These are phyloP conservation scores for Cephus sareptanus DNA, from an alignment of 2,888 invertebrate genomes.

Conservation along the genomic window DNA sequence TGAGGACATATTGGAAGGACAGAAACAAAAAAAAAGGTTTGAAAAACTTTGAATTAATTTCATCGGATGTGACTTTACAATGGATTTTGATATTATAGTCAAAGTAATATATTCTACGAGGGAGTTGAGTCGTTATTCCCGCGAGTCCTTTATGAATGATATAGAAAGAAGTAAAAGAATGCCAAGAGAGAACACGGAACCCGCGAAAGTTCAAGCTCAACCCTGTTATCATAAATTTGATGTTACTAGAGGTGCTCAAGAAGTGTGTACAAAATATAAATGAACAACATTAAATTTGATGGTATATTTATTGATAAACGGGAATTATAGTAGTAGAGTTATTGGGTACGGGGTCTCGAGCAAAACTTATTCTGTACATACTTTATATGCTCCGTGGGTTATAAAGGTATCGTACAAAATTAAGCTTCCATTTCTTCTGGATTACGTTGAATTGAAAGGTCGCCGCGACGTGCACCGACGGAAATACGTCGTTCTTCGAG, in stretches of 20 bases:
- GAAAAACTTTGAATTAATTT: neutral
- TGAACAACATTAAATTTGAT: conserved; percentile 40
- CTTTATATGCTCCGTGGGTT: neutral
- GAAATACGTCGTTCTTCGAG: neutral
- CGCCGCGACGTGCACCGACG: neutral
- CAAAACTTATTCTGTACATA: conserved; percentile 10
- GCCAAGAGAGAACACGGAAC: neutral
- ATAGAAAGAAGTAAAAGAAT: neutral
- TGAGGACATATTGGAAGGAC: neutral
- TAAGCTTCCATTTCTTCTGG: conserved; percentile 23
- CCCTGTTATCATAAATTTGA: conserved; percentile 41
- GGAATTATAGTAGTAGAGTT: conserved; percentile 20
- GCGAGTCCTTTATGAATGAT: neutral
- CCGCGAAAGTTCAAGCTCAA: conserved; percentile 38
- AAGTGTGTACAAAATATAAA: conserved; percentile 50
- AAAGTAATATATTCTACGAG: neutral
- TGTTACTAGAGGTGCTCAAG: conserved; percentile 53
- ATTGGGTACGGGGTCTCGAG: conserved; percentile 14
- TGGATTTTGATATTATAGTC: neutral
- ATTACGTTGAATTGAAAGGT: neutral
- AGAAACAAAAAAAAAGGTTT: neutral
- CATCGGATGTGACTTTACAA: neutral
- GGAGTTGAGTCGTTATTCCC: neutral
- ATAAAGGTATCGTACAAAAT: conserved; percentile 16
- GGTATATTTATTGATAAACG: conserved; percentile 45